phyloP scores from a whole-genome alignment of 2,888 invertebrate species.

The Zelleria hepariella region DNA sequence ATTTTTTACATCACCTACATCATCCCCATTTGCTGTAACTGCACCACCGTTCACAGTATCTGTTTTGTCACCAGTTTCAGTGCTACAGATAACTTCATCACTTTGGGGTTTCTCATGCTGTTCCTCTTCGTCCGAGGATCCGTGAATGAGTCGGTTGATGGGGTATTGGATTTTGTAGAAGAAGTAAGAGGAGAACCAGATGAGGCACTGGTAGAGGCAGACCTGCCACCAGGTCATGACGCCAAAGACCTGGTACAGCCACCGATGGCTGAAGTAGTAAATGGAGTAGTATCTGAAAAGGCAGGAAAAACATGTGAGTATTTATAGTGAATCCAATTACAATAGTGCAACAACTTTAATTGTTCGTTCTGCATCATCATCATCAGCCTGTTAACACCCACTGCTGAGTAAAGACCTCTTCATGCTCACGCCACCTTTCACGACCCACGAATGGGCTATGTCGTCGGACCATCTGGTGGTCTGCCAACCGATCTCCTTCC shows the following conservation, averaged over 20 bases:
- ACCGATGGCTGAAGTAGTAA: slow-evolving; percentile 52
- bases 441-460: no score
- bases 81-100: background rate
- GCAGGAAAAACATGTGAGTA: slow-evolving; percentile 2
- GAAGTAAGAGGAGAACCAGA: slow-evolving; percentile 40
- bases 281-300: slow-evolving; percentile 52
- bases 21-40: background rate
- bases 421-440: no score
- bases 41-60: background rate
- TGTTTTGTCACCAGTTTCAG: background rate
- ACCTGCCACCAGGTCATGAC: slow-evolving; percentile 67
- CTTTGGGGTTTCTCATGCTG: background rate
- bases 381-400: no score
- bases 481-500: no score
- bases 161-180: slow-evolving; percentile 54
- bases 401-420: no score
- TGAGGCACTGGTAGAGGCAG: slow-evolving; percentile 44
- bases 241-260: slow-evolving; percentile 68
- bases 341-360: no score
- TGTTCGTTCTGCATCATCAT: no score
- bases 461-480: no score
- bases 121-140: slow-evolving; percentile 14
- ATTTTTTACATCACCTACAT: background rate
- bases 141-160: slow-evolving; percentile 47
- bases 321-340: background rate